Conservation (phyloP, 2,888 invertebrate species). For the Taphrorychus bicolor region DNA sequence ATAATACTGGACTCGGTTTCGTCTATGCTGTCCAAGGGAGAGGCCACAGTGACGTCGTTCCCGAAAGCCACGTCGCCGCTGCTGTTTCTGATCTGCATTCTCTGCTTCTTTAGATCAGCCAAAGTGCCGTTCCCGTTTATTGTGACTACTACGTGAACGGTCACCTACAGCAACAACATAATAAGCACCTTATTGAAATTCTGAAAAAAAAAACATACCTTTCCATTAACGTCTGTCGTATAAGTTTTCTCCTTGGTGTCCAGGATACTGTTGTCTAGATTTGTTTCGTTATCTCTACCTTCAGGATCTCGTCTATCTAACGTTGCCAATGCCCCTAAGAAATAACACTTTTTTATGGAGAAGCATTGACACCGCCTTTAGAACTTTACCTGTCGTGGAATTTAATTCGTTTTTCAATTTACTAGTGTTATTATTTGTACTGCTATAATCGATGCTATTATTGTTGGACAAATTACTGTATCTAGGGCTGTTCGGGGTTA, state of each 20-base stretch:
- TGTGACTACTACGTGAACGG: conserved; percentile 72
- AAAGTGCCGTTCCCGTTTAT: conserved; percentile 81
- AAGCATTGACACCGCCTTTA: background rate
- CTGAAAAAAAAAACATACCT: conserved; percentile 64
- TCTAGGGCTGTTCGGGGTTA: conserved; percentile 31
- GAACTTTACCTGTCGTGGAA: conserved; percentile 21
- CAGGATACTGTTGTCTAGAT: conserved; percentile 68
- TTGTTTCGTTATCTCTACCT: conserved; percentile 80
- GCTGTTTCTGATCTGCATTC: conserved; percentile 80
- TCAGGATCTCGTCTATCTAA: conserved; percentile 73
- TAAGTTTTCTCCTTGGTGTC: conserved; percentile 63
- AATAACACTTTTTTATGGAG: no score
- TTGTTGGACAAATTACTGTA: conserved; percentile 29
- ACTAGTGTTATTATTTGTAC: conserved; percentile 29
- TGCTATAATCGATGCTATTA: conserved; percentile 31
- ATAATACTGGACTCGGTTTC: conserved; percentile 59
- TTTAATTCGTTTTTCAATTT: conserved; percentile 24
- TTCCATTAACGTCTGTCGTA: conserved; percentile 81
- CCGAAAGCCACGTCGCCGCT: conserved; percentile 62
- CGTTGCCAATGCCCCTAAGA: conserved; percentile 29
- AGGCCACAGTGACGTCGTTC: conserved; percentile 55
- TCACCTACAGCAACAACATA: conserved; percentile 47
- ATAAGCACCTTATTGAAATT: conserved; percentile 52
- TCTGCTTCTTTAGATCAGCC: conserved; percentile 92
- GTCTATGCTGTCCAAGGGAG: conserved; percentile 59